Percentiles rank a stretch among this genome's conserved stretches.
phyloP scores from a whole-genome alignment of 2,888 invertebrate species.

The Himalopsyche japonica region DNA sequence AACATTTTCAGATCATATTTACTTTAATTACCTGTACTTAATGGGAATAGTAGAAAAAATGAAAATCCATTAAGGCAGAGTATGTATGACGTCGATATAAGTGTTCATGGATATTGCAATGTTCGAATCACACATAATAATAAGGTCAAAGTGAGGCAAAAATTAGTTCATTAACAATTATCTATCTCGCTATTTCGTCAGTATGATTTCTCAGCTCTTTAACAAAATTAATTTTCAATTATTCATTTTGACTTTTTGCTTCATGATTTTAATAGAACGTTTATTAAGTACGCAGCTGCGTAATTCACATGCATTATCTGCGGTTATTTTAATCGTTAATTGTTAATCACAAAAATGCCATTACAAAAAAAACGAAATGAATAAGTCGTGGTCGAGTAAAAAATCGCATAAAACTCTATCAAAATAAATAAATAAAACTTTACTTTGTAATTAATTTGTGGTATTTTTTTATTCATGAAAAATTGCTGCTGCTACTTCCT shows the following conservation, averaged over 20 bases:
- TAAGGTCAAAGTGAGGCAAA: neutral
- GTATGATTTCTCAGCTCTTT: neutral
- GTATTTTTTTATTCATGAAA: neutral
- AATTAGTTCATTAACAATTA: neutral
- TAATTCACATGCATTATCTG: neutral
- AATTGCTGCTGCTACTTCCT: neutral
- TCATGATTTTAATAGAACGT: neutral
- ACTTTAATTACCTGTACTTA: too few species aligned
- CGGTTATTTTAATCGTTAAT: neutral
- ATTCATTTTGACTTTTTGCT: neutral
- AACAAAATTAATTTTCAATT: constrained; percentile 1
- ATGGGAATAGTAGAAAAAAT: too few species aligned
- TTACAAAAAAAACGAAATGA: neutral
- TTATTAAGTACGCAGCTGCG: neutral
- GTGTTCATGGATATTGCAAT: neutral
- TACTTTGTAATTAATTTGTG: neutral
- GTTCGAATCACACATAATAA: neutral
- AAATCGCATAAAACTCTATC: neutral
- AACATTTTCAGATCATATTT: too few species aligned
- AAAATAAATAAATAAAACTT: neutral
- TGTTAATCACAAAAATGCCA: neutral
- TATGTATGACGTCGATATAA: too few species aligned
- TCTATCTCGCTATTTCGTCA: neutral
- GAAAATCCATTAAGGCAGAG: too few species aligned
- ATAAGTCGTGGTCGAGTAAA: neutral